These are phyloP conservation scores for Lissonota sp. DNA, from an alignment of 2,888 invertebrate genomes.

Conservation along the genomic window DNA sequence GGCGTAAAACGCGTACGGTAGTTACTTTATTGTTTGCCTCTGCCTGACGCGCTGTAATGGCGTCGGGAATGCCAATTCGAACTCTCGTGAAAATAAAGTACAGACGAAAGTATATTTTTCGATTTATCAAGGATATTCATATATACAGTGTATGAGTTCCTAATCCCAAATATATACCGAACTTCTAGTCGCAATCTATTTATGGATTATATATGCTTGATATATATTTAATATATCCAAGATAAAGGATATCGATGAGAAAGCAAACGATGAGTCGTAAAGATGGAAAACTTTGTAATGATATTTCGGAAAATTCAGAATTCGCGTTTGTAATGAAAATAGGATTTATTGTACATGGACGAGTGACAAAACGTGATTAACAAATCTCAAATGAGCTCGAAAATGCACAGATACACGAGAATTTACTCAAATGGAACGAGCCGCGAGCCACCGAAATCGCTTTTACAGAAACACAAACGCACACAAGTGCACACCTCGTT, in stretches of 20 bases:
- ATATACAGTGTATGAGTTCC: too few species aligned
- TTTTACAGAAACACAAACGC: neutral
- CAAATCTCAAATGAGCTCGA: neutral
- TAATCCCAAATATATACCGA: too few species aligned
- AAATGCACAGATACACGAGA: constrained; percentile 5
- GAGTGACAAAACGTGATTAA: neutral
- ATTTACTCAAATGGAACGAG: constrained; percentile 20
- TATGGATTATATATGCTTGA: too few species aligned
- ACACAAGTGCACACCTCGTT: constrained; percentile 13
- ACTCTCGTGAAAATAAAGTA: constrained; percentile 30
- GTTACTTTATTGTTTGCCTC: constrained; percentile 49
- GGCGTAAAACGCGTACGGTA: constrained; percentile 24
- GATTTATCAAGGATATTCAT: too few species aligned
- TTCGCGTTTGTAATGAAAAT: constrained; percentile 59
- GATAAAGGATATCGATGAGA: too few species aligned
- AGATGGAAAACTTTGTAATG: too few species aligned
- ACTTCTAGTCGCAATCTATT: too few species aligned
- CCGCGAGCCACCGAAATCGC: constrained; percentile 15
- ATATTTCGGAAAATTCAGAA: too few species aligned
- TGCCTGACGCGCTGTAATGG: constrained; percentile 50
- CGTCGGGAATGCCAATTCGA: constrained; percentile 8
- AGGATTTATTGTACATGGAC: constrained; percentile 65
- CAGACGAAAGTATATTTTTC: too few species aligned
- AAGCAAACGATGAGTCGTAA: too few species aligned
- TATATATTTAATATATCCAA: too few species aligned